Percentiles rank a stretch among this genome's conserved stretches.
Evolutionary conservation across 2,888 invertebrate species (phyloP).

Genomic region (Nymphalis c-album): DNA sequence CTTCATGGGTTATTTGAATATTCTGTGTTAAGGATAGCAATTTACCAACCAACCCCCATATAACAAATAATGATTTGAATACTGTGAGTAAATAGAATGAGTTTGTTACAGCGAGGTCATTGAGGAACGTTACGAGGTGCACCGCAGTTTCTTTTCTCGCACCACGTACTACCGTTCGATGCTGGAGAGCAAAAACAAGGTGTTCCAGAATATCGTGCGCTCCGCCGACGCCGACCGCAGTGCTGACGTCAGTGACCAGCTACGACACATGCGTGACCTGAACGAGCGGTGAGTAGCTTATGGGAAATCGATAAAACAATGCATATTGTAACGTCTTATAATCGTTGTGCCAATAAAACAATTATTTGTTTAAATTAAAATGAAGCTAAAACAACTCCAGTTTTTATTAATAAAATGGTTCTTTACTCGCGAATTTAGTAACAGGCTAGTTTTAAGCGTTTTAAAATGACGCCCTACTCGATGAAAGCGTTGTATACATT

Average conservation of each 20-base stretch:
- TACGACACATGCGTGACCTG: conserved; percentile 87
- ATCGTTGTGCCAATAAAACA: too few species aligned
- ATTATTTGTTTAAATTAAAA: too few species aligned
- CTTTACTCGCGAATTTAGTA: too few species aligned
- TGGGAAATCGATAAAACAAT: too few species aligned
- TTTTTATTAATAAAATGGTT: not conserved
- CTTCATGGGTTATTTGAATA: too few species aligned
- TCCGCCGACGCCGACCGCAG: conserved; percentile 88
- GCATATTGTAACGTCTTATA: too few species aligned
- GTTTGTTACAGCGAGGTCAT: conserved; percentile 82
- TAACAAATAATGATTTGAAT: too few species aligned
- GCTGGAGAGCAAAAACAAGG: conserved; percentile 97
- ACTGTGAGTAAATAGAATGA: not conserved
- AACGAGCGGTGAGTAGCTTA: conserved; percentile 83
- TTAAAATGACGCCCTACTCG: too few species aligned
- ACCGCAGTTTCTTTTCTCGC: conserved; percentile 93
- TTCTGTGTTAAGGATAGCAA: too few species aligned
- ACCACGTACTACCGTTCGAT: conserved; percentile 95
- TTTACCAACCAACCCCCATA: too few species aligned
- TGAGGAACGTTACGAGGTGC: conserved; percentile 87
- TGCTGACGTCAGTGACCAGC: conserved; percentile 87
- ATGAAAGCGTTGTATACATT: too few species aligned
- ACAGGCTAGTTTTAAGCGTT: too few species aligned
- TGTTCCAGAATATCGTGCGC: conserved; percentile 92
- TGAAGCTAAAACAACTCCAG: not conserved